These are phyloP conservation scores for Sminthurinus aureus DNA, from an alignment of 2,888 invertebrate species.

Conservation along the genomic window DNA sequence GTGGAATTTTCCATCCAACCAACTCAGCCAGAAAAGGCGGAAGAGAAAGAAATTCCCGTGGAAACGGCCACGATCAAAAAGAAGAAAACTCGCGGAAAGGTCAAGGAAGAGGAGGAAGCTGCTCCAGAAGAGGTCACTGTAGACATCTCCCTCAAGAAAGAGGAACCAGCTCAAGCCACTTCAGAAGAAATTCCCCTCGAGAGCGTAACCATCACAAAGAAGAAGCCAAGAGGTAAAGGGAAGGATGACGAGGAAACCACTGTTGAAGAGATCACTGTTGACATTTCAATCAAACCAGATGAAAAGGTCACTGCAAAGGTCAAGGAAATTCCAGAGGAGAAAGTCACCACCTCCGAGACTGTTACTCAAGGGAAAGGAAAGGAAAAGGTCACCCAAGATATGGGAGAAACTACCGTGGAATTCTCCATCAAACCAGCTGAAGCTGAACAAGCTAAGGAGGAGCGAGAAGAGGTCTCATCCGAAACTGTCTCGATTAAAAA, in stretches of 20 bases:
- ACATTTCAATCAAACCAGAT: neutral
- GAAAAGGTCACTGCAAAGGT: neutral
- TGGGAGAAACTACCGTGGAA: constrained; percentile 11
- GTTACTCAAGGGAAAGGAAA: neutral
- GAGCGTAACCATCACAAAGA: neutral
- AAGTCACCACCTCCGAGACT: neutral
- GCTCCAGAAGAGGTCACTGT: constrained; percentile 60
- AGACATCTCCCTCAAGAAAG: constrained; percentile 10
- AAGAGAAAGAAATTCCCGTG: constrained; percentile 26
- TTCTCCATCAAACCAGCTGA: neutral
- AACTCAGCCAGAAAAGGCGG: constrained; percentile 8
- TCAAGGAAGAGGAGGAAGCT: constrained; percentile 23
- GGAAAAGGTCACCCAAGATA: neutral
- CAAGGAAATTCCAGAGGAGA: constrained; percentile 17
- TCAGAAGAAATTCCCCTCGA: constrained; percentile 10
- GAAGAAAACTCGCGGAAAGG: constrained; percentile 34
- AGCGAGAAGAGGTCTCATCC: neutral
- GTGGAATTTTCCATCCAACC: constrained; percentile 29
- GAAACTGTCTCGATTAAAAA: constrained; percentile 34
- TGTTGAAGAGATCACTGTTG: constrained; percentile 58
- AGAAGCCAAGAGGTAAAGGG: neutral
- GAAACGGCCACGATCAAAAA: constrained; percentile 31
- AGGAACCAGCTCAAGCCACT: neutral
- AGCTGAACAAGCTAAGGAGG: neutral
- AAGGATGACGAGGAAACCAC: constrained; percentile 45